Percentiles rank a stretch among this genome's conserved stretches.
phyloP scores from a whole-genome alignment of 1,140 invertebrate species.

The Maconellicoccus hirsutus region DNA sequence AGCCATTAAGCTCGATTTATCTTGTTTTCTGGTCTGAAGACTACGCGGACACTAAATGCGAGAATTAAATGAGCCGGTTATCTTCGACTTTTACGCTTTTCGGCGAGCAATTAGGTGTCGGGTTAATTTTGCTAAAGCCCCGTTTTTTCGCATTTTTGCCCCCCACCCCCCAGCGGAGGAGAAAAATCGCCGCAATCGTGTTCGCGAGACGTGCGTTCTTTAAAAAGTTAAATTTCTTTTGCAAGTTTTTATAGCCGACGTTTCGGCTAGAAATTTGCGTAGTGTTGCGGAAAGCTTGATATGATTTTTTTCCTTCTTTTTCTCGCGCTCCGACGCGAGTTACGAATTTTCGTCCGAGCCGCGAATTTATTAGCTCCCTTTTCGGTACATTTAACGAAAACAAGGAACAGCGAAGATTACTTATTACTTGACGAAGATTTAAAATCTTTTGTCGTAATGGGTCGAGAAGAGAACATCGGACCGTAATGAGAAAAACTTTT shows the following conservation, averaged over 20 bases:
- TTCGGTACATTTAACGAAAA: constrained; percentile 19
- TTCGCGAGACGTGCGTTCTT: background rate
- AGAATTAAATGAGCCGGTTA: background rate
- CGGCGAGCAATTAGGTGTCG: background rate
- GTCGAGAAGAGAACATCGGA: background rate
- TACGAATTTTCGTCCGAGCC: too few species aligned
- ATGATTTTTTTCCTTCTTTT: background rate
- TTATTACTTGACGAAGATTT: constrained; percentile 5
- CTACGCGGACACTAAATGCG: background rate
- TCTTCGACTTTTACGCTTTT: background rate
- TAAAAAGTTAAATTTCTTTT: constrained; percentile 6
- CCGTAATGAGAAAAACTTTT: background rate
- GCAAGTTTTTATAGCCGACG: background rate
- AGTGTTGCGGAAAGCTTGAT: constrained; percentile 19
- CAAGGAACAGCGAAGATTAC: constrained; percentile 3
- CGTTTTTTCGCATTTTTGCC: background rate
- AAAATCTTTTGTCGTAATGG: background rate
- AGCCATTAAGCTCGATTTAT: too few species aligned
- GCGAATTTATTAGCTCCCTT: background rate
- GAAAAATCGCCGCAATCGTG: background rate
- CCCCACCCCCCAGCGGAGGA: background rate
- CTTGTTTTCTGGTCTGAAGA: background rate
- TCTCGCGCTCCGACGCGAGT: background rate
- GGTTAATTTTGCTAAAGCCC: background rate
- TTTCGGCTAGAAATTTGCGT: background rate